Evolutionary conservation across 2,113 vertebrate genomes (phyloP).

Genomic region (Mesembrinibis cayennensis): DNA sequence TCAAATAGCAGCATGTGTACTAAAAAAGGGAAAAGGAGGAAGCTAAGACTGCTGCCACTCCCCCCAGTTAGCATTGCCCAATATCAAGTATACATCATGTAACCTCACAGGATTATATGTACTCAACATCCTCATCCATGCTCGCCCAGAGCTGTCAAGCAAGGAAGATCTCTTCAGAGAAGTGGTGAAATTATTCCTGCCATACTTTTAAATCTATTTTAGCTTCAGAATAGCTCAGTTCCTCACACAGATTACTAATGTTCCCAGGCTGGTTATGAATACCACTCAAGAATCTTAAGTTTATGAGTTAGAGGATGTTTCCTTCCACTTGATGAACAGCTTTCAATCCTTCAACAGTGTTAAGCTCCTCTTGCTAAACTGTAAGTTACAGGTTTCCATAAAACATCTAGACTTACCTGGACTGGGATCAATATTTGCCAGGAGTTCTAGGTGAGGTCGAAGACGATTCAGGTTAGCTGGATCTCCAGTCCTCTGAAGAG

Average conservation of each 20-base stretch:
- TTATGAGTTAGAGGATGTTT: background rate
- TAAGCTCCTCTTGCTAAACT: background rate
- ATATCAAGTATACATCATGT: background rate
- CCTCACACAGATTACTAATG: background rate
- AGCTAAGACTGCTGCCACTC: background rate
- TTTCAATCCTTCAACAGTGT: background rate
- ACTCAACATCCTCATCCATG: background rate
- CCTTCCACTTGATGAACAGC: background rate
- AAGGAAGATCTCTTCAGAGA: background rate
- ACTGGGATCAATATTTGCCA: conserved; percentile 98
- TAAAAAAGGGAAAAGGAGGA: background rate
- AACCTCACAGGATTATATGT: background rate
- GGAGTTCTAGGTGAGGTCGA: conserved; percentile 91
- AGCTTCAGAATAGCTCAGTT: background rate
- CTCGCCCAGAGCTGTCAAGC: background rate
- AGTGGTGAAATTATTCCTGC: background rate
- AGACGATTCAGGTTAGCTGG: conserved; percentile 96
- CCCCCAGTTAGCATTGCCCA: background rate
- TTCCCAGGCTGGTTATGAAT: background rate
- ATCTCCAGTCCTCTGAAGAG: conserved; percentile 95
- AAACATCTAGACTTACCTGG: conserved; percentile 79
- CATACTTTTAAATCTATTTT: background rate
- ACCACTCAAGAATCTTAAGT: background rate
- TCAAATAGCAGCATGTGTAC: background rate
- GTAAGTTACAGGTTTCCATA: background rate